Evolutionary conservation across 1,140 invertebrate genomes (phyloP), one percentile per base, ranked within the genome.

Genomic region (Drosophila elegans): DNA sequence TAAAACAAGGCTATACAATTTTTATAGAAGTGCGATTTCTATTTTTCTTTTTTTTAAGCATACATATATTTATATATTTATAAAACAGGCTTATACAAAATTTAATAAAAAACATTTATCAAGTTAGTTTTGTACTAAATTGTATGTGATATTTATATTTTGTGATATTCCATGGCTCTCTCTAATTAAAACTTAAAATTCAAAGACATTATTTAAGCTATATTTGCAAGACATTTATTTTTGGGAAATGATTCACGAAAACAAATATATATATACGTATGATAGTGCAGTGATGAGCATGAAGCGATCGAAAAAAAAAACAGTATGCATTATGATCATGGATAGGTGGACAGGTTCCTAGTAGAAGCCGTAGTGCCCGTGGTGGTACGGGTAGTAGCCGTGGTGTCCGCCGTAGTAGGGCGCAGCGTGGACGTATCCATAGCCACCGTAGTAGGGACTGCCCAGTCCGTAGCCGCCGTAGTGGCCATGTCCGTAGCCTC

Each of bases 311-410:
- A 71, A 27, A 69, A 71, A 57, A 71, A 71, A 68, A 62, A 39
- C 16, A 21, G 55, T 53, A 41, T 53, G 38, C 21, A 51, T 38
- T 21, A 67, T 51, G 57, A 74, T 66, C 7, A 13, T 39, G 52
- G 71, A 29, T 3, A 34, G 41, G 16, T 54, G 39, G 16, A 21
- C 16, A 21, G 46, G 27, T 13, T 36, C 39, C 41, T 66, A 91
- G 62, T 91, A 90, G 55, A 74, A 88, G 41, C 82, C 78, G 54
- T 88, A 83, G 75, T 91, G 85, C 13, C 83, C 88, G 42, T 89
- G 84, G 32, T 86, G 82, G 36, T 86, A 84, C 1, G 90, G 90
- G 78, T 86, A 86, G 69, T 59, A 83, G 41, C 82, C 83, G 13
- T 88, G 79, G 41, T 86, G 83, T 13, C 89, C 86, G 27, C 78